phyloP scores from a whole-genome alignment of 2,888 invertebrate species.

The Drosophila subsilvestris region DNA sequence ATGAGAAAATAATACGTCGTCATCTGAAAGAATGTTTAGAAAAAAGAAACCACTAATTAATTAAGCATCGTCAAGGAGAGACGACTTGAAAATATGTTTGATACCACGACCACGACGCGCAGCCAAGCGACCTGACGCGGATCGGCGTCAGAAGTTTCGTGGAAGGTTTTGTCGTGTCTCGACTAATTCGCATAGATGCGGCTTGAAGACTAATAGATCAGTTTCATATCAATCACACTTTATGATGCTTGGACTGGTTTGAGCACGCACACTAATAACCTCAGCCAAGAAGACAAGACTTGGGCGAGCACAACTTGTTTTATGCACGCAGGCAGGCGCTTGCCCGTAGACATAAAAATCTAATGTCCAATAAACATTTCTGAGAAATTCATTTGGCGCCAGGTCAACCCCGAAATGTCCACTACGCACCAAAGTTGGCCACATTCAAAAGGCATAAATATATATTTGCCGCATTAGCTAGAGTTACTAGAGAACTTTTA shows the following conservation, averaged over 20 bases:
- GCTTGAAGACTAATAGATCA: constrained; percentile 69
- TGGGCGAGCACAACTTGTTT: constrained; percentile 50
- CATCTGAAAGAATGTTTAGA: constrained; percentile 28
- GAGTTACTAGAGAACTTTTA: constrained; percentile 50
- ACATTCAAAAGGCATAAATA: constrained; percentile 49
- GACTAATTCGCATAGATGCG: constrained; percentile 62
- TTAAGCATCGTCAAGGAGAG: constrained; percentile 58
- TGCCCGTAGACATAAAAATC: not conserved
- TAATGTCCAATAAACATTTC: constrained; percentile 65
- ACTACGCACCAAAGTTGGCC: constrained; percentile 18
- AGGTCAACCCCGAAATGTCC: constrained; percentile 8
- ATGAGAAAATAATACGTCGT: constrained; percentile 40
- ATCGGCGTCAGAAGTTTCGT: constrained; percentile 11
- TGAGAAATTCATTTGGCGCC: constrained; percentile 66
- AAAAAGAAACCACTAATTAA: constrained; percentile 57
- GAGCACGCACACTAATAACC: constrained; percentile 21
- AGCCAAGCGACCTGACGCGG: constrained; percentile 14
- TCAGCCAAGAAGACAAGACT: not conserved
- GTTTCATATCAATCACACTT: constrained; percentile 72
- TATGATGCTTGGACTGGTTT: constrained; percentile 62
- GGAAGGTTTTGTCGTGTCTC: constrained; percentile 26
- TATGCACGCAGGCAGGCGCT: constrained; percentile 4
- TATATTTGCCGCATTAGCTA: constrained; percentile 41
- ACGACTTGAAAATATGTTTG: constrained; percentile 35
- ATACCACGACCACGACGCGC: constrained; percentile 17